Evolutionary conservation across 2,113 vertebrate species (phyloP).

Genomic region (Gobius niger): DNA sequence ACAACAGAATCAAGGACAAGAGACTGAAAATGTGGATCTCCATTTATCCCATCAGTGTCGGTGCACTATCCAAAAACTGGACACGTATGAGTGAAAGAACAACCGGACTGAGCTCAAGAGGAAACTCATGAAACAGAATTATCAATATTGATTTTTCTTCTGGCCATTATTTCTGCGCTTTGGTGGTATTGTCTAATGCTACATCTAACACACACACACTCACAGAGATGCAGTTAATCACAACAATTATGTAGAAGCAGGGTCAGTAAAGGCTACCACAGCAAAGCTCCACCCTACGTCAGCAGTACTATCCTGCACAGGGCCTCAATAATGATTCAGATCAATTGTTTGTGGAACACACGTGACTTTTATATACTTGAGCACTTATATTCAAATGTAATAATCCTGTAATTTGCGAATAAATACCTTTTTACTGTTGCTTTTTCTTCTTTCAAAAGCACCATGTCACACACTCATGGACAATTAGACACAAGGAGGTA

Average conservation of each 20-base stretch:
- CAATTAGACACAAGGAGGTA: constrained; percentile 16
- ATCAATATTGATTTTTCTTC: constrained; percentile 43
- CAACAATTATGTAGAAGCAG: constrained; percentile 28
- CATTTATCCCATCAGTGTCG: constrained; percentile 45
- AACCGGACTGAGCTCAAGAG: background rate
- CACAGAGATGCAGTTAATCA: constrained; percentile 47
- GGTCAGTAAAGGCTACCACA: constrained; percentile 24
- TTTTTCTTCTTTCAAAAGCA: too few relatives aligned
- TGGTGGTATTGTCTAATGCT: constrained; percentile 15
- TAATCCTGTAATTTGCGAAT: too few relatives aligned
- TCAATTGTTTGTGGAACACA: too few relatives aligned
- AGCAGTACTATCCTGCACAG: constrained; percentile 36
- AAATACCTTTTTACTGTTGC: too few relatives aligned
- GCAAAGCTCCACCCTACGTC: constrained; percentile 36
- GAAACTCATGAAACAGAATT: background rate
- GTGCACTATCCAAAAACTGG: constrained; percentile 15
- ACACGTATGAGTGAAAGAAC: constrained; percentile 1
- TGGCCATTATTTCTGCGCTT: constrained; percentile 32
- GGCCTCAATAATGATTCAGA: constrained; percentile 5
- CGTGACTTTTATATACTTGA: too few relatives aligned
- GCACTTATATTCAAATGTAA: too few relatives aligned
- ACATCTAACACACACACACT: constrained; percentile 10
- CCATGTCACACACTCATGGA: background rate
- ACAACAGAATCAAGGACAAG: constrained; percentile 52
- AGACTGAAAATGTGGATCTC: constrained; percentile 42